A percentile compares a stretch with the other conserved stretches of the same genome.
Evolutionary conservation across 2,113 vertebrate genomes (phyloP).

Genomic region (Illadopsis cleaveri): DNA sequence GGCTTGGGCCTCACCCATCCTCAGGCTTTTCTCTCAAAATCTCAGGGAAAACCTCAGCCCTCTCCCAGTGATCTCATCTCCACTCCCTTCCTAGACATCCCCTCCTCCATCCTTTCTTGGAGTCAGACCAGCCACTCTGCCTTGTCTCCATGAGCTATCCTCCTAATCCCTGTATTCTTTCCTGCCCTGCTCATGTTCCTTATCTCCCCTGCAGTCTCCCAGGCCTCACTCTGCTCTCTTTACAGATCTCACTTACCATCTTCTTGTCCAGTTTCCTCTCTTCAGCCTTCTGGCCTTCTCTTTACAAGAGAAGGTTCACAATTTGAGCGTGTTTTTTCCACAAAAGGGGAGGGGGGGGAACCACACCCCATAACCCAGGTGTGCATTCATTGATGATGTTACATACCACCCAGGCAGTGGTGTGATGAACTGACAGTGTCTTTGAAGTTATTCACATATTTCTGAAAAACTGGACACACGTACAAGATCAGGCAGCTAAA

Average conservation of each 20-base stretch:
- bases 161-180: background rate
- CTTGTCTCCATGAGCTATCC: background rate
- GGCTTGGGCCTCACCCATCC: background rate
- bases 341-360: background rate
- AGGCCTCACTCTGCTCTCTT: background rate
- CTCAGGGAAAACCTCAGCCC: background rate
- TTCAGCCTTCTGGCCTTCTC: background rate
- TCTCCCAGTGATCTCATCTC: background rate
- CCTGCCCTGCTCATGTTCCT: background rate
- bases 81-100: background rate
- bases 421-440: background rate
- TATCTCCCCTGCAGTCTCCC: background rate
- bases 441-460: background rate
- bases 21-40: background rate
- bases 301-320: background rate
- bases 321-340: background rate
- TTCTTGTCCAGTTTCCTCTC: background rate
- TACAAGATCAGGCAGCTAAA: background rate
- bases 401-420: background rate
- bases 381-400: background rate
- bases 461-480: background rate
- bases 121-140: background rate
- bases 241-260: background rate
- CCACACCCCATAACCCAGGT: background rate
- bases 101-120: background rate